These are phyloP conservation scores for Phainopepla nitens DNA, from an alignment of 2,113 vertebrate genomes.

Conservation along the genomic window DNA sequence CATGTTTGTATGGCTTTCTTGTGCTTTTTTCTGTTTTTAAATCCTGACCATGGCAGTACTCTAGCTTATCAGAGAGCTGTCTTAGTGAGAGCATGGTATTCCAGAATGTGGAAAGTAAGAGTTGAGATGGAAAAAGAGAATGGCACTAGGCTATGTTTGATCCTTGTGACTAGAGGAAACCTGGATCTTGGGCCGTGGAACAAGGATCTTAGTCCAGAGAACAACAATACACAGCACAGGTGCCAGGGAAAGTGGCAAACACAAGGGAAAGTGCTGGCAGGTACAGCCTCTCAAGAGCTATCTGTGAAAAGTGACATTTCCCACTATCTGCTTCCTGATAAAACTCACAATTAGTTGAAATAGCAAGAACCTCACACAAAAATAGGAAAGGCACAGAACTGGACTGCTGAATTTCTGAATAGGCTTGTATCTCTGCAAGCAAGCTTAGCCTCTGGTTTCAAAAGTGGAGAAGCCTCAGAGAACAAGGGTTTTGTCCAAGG, in stretches of 20 bases:
- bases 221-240: fast-evolving
- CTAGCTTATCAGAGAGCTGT: background rate
- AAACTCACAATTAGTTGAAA: background rate
- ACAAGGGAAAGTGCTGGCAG: background rate
- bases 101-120: background rate
- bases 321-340: background rate
- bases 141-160: background rate
- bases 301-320: background rate
- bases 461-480: background rate
- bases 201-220: background rate
- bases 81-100: background rate
- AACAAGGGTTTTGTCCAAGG: background rate
- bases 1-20: background rate
- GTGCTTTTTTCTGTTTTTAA: background rate
- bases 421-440: background rate
- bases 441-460: background rate
- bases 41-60: background rate
- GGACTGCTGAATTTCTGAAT: background rate
- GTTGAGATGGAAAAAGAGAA: background rate
- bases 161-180: background rate
- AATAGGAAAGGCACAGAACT: background rate
- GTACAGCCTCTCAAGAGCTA: background rate
- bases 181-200: background rate
- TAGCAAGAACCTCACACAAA: background rate
- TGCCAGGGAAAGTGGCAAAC: background rate